Evolutionary conservation across 2,113 vertebrate species (phyloP).

Genomic region (Elachura formosa): DNA sequence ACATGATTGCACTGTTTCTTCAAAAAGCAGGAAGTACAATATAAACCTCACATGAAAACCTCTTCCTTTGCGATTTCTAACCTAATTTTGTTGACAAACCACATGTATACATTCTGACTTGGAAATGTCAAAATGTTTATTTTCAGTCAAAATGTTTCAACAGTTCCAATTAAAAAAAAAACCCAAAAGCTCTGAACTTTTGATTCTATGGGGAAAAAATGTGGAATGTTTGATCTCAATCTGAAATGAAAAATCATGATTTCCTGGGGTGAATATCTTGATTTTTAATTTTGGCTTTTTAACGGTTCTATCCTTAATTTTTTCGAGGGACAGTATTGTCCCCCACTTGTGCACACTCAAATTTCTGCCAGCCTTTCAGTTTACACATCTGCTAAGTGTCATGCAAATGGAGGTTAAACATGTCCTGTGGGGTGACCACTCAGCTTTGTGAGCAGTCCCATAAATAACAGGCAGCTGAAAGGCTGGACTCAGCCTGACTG

Average conservation of each 20-base stretch:
- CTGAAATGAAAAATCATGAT: background rate
- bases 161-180: background rate
- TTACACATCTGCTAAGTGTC: background rate
- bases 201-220: background rate
- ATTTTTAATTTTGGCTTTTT: background rate
- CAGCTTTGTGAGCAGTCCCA: background rate
- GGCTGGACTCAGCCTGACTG: background rate
- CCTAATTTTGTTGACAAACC: constrained; percentile 47
- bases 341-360: background rate
- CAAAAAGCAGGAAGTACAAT: constrained; percentile 35
- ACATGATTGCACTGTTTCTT: background rate
- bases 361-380: background rate
- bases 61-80: constrained; percentile 30
- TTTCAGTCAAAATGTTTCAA: constrained; percentile 37
- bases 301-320: background rate
- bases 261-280: background rate
- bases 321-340: background rate
- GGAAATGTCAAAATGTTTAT: constrained; percentile 39
- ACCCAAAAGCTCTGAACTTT: background rate
- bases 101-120: constrained; percentile 6
- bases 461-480: background rate
- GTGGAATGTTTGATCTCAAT: background rate
- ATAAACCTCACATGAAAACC: constrained; percentile 45
- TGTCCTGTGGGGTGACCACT: background rate
- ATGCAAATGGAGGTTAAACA: background rate